These are phyloP conservation scores for Drosophila simulans DNA, from an alignment of 1,140 invertebrate genomes.

Conservation along the genomic window DNA sequence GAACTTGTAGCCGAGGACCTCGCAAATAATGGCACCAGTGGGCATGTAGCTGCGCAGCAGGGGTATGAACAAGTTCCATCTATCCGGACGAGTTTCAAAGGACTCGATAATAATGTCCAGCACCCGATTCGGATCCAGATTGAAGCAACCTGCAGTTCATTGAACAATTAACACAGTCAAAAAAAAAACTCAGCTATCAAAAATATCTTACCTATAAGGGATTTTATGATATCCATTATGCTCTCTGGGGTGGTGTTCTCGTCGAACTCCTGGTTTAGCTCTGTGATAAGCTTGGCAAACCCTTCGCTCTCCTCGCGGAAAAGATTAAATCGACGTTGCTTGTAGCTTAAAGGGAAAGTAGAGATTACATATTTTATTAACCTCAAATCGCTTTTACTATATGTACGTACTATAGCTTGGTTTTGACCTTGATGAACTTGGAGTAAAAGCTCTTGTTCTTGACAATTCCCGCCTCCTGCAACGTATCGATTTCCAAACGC, in stretches of 20 bases:
- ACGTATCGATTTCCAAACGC: slow-evolving; percentile 95
- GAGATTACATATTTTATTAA: not conserved
- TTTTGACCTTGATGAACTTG: slow-evolving; percentile 99
- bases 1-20: slow-evolving; percentile 98
- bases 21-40: slow-evolving; percentile 93
- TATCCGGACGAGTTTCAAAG: slow-evolving; percentile 94
- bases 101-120: slow-evolving; percentile 98
- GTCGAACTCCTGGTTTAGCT: slow-evolving; percentile 95
- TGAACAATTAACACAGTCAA: no score
- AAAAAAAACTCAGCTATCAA: no score
- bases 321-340: slow-evolving; percentile 99
- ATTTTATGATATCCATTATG: slow-evolving; percentile 94
- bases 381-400: slow-evolving; percentile 13
- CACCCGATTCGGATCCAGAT: slow-evolving; percentile 99
- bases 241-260: slow-evolving; percentile 87
- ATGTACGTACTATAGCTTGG: slow-evolving; percentile 98
- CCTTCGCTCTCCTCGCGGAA: slow-evolving; percentile 99
- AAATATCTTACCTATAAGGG: slow-evolving; percentile 92
- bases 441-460: slow-evolving; percentile 96
- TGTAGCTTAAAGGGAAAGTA: slow-evolving; percentile 90
- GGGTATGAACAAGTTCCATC: slow-evolving; percentile 92
- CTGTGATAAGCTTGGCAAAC: slow-evolving; percentile 98
- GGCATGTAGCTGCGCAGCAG: slow-evolving; percentile 94
- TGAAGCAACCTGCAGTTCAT: slow-evolving; percentile 94
- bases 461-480: slow-evolving; percentile 96